These are phyloP conservation scores for Ridgeia piscesae DNA, from an alignment of 1,140 invertebrate genomes.

Conservation along the genomic window DNA sequence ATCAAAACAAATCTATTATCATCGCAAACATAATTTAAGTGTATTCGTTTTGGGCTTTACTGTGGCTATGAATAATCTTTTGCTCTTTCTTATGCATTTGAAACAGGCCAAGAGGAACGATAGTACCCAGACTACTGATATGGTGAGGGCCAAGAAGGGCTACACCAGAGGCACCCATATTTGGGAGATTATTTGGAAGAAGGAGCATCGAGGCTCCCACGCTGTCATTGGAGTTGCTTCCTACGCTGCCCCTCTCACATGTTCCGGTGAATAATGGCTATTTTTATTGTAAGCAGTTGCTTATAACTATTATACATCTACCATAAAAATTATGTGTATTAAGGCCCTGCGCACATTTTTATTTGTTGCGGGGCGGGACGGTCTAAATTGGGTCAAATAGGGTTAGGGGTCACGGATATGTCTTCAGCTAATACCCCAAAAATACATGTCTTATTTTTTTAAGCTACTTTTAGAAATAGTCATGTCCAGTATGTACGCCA, in stretches of 20 bases:
- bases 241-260: slow-evolving; percentile 8
- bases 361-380: background rate
- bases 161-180: slow-evolving; percentile 23
- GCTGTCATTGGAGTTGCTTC: slow-evolving; percentile 26
- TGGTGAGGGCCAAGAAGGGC: slow-evolving; percentile 3
- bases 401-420: too few relatives aligned
- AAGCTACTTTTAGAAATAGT: too few relatives aligned
- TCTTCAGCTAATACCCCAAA: too few relatives aligned
- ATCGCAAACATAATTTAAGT: background rate
- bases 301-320: too few relatives aligned
- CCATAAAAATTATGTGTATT: too few relatives aligned
- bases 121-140: background rate
- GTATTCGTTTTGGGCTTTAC: background rate
- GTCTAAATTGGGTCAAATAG: too few relatives aligned
- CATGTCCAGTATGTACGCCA: too few relatives aligned
- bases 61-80: too few relatives aligned
- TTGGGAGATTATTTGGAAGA: slow-evolving; percentile 26
- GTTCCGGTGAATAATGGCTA: slow-evolving; percentile 13
- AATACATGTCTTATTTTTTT: too few relatives aligned
- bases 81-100: background rate
- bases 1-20: background rate
- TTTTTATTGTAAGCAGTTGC: background rate
- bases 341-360: slow-evolving; percentile 17
- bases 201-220: slow-evolving; percentile 21
- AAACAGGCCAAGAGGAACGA: background rate